A percentile compares a stretch with the other conserved stretches of the same genome.
Evolutionary conservation across 2,888 invertebrate genomes (phyloP).

Genomic region (Hipparchia sbordonii): DNA sequence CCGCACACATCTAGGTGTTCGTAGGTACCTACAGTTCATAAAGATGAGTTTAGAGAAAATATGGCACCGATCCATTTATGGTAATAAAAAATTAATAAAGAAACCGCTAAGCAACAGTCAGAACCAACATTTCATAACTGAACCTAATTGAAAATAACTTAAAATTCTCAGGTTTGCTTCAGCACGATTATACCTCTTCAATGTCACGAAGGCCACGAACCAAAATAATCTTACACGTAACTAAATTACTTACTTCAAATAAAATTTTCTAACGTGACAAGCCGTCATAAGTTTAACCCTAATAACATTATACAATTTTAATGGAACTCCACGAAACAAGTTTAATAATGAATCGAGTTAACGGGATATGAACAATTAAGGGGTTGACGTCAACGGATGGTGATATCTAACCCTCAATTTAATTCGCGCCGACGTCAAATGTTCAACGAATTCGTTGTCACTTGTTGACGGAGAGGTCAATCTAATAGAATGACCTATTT

Average conservation of each 20-base stretch:
- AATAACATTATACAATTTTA: slow-evolving; percentile 15
- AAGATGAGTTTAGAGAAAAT: neutral
- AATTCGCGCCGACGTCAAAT: slow-evolving; percentile 33
- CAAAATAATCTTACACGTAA: slow-evolving; percentile 8
- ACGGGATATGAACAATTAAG: slow-evolving; percentile 45
- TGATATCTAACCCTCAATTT: slow-evolving; percentile 37
- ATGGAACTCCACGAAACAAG: slow-evolving; percentile 18
- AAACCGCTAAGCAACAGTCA: neutral
- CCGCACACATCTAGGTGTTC: neutral
- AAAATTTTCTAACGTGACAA: slow-evolving; percentile 10
- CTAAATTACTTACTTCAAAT: neutral
- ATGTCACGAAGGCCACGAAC: slow-evolving; percentile 1
- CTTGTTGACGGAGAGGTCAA: slow-evolving; percentile 16
- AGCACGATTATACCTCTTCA: neutral
- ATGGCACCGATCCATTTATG: neutral
- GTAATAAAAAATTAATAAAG: neutral
- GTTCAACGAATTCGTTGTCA: slow-evolving; percentile 31
- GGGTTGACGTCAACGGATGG: slow-evolving; percentile 38
- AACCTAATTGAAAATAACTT: neutral
- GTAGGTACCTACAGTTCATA: too few species aligned
- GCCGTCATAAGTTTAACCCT: slow-evolving; percentile 13
- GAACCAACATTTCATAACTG: neutral
- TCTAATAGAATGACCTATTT: slow-evolving; percentile 15
- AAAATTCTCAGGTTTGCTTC: neutral
- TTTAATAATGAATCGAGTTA: slow-evolving; percentile 35